Percentiles rank a stretch among this genome's conserved stretches.
These are phyloP conservation scores for Julus scandinavius DNA, from an alignment of 2,888 invertebrate genomes.

Conservation along the genomic window DNA sequence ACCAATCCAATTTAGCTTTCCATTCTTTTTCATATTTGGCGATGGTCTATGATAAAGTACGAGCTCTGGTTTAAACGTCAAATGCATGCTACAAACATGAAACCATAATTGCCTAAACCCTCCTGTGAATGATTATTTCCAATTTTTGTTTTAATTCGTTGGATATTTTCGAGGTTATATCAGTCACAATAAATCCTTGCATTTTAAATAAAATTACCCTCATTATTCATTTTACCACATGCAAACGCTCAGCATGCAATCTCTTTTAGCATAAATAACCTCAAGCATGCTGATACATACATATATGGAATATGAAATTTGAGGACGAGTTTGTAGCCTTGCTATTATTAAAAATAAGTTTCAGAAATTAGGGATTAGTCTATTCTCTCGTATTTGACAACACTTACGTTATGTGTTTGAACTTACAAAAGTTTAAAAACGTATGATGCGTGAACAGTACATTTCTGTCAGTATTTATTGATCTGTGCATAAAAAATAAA, in stretches of 20 bases:
- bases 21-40: conserved; percentile 4
- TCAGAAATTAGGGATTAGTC: not conserved
- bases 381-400: not conserved
- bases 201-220: not conserved
- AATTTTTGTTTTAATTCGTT: not conserved
- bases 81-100: not conserved
- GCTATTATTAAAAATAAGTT: not conserved
- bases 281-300: not conserved
- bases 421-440: not conserved
- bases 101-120: conserved; percentile 4
- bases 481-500: not conserved
- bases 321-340: too few species aligned
- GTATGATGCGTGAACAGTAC: not conserved
- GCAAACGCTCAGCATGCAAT: not conserved
- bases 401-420: not conserved
- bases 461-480: not conserved
- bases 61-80: not conserved
- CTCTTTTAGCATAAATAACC: not conserved
- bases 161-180: not conserved
- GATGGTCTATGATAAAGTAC: not conserved
- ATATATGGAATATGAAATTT: not conserved
- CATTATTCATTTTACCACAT: not conserved
- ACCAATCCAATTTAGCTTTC: not conserved
- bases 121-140: not conserved
- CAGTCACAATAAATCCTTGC: not conserved